phyloP scores from a whole-genome alignment of 2,113 vertebrate species.

The Rhea americana region DNA sequence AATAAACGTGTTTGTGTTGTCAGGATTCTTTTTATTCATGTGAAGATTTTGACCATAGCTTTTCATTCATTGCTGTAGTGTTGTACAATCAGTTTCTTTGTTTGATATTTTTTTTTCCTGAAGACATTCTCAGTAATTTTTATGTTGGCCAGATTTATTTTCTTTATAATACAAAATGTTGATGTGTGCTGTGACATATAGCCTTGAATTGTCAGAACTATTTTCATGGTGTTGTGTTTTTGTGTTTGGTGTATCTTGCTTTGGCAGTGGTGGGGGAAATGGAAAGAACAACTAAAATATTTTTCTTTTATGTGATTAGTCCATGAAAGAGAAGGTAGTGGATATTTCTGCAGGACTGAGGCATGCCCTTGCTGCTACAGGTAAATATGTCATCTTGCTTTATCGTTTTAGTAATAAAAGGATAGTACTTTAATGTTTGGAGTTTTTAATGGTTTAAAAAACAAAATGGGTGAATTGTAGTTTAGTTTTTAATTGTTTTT shows the following conservation, averaged over 20 bases:
- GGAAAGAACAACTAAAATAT: background rate
- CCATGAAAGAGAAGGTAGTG: conserved; percentile 78
- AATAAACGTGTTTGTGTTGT: background rate
- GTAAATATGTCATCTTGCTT: conserved; percentile 67
- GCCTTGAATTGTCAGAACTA: accelerated
- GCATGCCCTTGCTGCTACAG: conserved; percentile 87
- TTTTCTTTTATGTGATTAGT: conserved; percentile 68
- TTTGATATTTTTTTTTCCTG: background rate
- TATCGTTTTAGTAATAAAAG: background rate
- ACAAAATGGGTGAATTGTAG: background rate
- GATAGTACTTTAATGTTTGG: background rate
- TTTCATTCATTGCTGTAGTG: background rate
- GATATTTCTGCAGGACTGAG: conserved; percentile 89
- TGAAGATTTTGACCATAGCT: background rate
- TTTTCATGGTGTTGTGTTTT: background rate
- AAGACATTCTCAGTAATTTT: background rate
- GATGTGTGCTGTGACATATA: background rate
- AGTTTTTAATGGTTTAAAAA: background rate
- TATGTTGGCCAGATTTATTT: background rate
- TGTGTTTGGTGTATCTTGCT: background rate
- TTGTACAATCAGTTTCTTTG: background rate
- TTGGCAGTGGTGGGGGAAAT: background rate
- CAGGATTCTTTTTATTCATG: background rate
- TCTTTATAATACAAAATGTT: background rate
- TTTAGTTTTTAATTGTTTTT: background rate